Percentiles rank a stretch among this genome's conserved stretches.
Evolutionary conservation across 2,113 vertebrate species (phyloP).

Genomic region (Aix galericulata): DNA sequence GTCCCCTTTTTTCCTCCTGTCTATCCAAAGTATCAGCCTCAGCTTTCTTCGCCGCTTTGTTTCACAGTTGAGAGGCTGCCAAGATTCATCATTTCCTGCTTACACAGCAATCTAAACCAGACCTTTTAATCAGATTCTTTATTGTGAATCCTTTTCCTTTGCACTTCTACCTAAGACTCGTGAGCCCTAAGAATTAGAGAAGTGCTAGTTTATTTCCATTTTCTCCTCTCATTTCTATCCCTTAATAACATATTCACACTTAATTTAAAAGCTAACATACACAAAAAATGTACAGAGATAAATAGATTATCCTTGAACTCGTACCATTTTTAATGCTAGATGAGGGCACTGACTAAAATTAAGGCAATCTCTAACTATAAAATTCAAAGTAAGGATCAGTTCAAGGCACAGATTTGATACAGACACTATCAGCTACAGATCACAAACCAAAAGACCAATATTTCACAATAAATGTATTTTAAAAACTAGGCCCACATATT

Average conservation of each 20-base stretch:
- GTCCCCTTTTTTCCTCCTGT: constrained; percentile 3
- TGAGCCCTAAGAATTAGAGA: constrained; percentile 10
- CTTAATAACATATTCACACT: constrained; percentile 10
- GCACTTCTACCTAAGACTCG: constrained; percentile 38
- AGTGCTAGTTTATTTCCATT: constrained; percentile 47
- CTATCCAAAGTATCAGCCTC: constrained; percentile 52
- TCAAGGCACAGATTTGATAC: neutral
- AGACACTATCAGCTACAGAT: neutral
- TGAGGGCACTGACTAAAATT: neutral
- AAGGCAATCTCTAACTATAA: neutral
- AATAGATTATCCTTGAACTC: neutral
- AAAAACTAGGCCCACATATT: neutral
- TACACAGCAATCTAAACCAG: constrained; percentile 45
- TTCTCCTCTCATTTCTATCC: constrained; percentile 56
- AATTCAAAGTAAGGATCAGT: neutral
- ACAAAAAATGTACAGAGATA: neutral
- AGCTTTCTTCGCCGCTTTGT: constrained; percentile 53
- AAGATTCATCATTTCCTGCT: constrained; percentile 70
- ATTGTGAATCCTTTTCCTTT: constrained; percentile 22
- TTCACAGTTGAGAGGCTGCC: constrained; percentile 58
- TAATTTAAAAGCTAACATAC: constrained; percentile 13
- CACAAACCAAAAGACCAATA: neutral
- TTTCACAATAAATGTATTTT: neutral
- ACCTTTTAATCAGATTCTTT: constrained; percentile 51
- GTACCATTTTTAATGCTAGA: neutral